phyloP scores from a whole-genome alignment of 2,113 vertebrate genomes.

The Prinia subflava region DNA sequence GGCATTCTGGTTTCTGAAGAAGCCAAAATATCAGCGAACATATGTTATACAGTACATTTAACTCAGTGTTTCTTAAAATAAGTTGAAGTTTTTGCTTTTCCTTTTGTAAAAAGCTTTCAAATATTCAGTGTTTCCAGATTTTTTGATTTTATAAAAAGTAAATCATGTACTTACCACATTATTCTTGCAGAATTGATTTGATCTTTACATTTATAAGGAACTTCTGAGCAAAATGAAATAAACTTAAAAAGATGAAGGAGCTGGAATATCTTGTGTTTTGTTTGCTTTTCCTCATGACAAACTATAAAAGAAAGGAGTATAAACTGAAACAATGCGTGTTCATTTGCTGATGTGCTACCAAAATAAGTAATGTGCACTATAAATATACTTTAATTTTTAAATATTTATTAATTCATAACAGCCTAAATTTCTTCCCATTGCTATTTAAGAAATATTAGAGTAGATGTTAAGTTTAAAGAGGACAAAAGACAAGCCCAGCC shows the following conservation, averaged over 20 bases:
- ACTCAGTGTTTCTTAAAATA: constrained; percentile 16
- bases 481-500: not conserved
- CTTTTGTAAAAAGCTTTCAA: not conserved
- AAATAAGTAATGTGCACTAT: not conserved
- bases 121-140: not conserved
- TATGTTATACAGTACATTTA: not conserved
- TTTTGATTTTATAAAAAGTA: not conserved
- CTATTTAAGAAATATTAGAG: not conserved
- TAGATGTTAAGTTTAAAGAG: not conserved
- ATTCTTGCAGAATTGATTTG: not conserved
- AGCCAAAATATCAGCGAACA: not conserved
- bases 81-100: not conserved
- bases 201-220: constrained; percentile 11
- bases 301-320: not conserved
- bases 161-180: not conserved
- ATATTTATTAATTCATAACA: not conserved
- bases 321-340: not conserved
- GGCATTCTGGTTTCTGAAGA: not conserved
- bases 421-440: not conserved
- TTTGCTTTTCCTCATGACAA: constrained; percentile 23
- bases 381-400: not conserved
- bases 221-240: not conserved
- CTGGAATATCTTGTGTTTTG: not conserved
- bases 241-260: constrained; percentile 26
- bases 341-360: not conserved